Percentiles rank a stretch among this genome's conserved stretches.
Evolutionary conservation across 2,797 vertebrate genomes (phyloP).

Genomic region (Crenichthys baileyi): DNA sequence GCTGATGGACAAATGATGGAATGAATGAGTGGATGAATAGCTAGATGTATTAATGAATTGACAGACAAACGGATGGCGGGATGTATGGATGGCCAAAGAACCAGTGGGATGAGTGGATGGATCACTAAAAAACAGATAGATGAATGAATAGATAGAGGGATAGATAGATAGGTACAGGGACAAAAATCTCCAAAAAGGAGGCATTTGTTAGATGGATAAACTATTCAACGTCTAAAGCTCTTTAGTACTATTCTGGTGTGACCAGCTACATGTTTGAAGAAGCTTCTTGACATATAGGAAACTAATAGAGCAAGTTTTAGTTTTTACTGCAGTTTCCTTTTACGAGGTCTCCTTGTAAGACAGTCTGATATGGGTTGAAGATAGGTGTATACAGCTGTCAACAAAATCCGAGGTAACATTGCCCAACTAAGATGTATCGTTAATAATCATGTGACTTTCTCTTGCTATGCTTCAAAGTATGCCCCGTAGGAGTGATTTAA

Average conservation of each 20-base stretch:
- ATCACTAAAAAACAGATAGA: neutral
- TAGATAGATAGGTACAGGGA: neutral
- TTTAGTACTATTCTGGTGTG: slow-evolving; percentile 2
- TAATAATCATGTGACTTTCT: neutral
- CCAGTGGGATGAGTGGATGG: neutral
- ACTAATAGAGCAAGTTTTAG: slow-evolving; percentile 1
- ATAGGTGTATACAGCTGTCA: neutral
- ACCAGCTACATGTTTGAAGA: slow-evolving; percentile 11
- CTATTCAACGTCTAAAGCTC: slow-evolving; percentile 8
- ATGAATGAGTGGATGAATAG: neutral
- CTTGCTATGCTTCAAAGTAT: neutral
- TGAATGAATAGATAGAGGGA: neutral
- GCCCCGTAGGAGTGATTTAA: neutral
- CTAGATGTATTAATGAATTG: too few relatives aligned
- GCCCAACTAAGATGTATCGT: neutral
- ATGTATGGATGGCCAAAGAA: neutral
- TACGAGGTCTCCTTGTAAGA: neutral
- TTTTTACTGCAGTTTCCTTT: neutral
- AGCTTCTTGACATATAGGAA: neutral
- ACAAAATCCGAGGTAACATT: neutral
- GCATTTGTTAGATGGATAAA: neutral
- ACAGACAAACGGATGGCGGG: neutral
- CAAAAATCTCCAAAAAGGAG: neutral
- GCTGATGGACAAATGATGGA: neutral
- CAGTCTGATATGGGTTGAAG: too few relatives aligned